phyloP scores from a whole-genome alignment of 2,888 invertebrate genomes.

The Cacoxenus indagator region DNA sequence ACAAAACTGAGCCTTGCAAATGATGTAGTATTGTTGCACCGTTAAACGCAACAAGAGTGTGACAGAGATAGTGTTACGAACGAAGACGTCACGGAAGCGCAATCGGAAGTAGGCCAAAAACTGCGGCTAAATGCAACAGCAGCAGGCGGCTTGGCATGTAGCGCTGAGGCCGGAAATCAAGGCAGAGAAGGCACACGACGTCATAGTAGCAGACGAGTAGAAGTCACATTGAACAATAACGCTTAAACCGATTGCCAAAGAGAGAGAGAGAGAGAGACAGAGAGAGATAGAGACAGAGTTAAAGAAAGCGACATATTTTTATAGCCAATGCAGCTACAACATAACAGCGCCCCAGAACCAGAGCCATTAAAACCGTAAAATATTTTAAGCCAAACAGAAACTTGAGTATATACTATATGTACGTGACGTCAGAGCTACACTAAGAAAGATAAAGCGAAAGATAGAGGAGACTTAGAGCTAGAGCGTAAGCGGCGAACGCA shows the following conservation, averaged over 20 bases:
- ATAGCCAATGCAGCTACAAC: neutral
- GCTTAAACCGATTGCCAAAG: neutral
- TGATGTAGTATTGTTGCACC: neutral
- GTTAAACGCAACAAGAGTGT: constrained; percentile 32
- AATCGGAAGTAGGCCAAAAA: neutral
- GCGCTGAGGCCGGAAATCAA: neutral
- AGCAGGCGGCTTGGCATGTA: neutral
- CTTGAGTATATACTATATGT: too few relatives aligned
- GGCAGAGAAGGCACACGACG: neutral
- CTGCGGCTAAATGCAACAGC: constrained; percentile 24
- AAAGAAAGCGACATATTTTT: neutral
- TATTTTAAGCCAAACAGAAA: too few relatives aligned
- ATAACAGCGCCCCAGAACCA: neutral
- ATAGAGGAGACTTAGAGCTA: neutral
- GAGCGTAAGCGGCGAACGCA: neutral
- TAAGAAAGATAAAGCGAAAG: neutral
- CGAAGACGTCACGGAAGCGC: neutral
- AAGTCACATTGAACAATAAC: neutral
- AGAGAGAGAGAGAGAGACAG: neutral
- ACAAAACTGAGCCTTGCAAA: neutral
- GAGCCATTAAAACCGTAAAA: too few relatives aligned
- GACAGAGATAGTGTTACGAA: neutral
- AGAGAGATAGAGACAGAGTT: neutral
- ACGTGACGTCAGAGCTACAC: too few relatives aligned
- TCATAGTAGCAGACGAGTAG: neutral